Percentiles rank a stretch among this genome's conserved stretches.
These are phyloP conservation scores for Spatulosminthurus flaviceps DNA, from an alignment of 2,888 invertebrate species.

Conservation along the genomic window DNA sequence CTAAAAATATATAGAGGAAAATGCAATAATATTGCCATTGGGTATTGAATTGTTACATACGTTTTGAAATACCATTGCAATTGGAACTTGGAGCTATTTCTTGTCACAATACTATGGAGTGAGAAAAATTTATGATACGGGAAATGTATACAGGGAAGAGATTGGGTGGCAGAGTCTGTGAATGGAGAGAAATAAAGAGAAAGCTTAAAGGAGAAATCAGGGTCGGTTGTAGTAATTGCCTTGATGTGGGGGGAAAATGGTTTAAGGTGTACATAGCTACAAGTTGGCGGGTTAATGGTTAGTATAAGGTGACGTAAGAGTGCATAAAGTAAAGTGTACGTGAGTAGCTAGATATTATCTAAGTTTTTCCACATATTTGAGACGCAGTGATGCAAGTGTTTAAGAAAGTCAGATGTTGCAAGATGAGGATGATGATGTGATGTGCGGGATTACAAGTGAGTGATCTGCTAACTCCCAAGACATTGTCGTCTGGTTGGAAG, in stretches of 20 bases:
- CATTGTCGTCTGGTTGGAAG: constrained; percentile 28
- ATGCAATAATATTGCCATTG: no score
- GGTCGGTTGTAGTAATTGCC: not conserved
- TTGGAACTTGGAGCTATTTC: no score
- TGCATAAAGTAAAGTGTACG: not conserved
- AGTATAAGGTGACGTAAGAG: not conserved
- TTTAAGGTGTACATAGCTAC: not conserved
- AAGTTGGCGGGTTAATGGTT: not conserved
- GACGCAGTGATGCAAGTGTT: constrained; percentile 4
- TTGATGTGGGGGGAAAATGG: not conserved
- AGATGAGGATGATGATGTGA: constrained; percentile 32
- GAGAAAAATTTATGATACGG: not conserved
- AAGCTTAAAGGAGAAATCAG: constrained; percentile 4
- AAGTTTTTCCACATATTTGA: constrained; percentile 4
- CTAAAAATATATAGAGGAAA: no score
- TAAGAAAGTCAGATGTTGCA: constrained; percentile 13
- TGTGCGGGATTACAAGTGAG: constrained; percentile 45
- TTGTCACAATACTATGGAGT: no score
- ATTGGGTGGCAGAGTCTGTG: no score
- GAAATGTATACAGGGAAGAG: not conserved
- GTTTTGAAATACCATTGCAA: no score
- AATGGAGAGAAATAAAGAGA: not conserved
- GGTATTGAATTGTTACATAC: no score
- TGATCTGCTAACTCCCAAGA: constrained; percentile 35
- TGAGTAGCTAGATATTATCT: not conserved